These are phyloP conservation scores for Nebria salina DNA, from an alignment of 2,888 invertebrate species.

Conservation along the genomic window DNA sequence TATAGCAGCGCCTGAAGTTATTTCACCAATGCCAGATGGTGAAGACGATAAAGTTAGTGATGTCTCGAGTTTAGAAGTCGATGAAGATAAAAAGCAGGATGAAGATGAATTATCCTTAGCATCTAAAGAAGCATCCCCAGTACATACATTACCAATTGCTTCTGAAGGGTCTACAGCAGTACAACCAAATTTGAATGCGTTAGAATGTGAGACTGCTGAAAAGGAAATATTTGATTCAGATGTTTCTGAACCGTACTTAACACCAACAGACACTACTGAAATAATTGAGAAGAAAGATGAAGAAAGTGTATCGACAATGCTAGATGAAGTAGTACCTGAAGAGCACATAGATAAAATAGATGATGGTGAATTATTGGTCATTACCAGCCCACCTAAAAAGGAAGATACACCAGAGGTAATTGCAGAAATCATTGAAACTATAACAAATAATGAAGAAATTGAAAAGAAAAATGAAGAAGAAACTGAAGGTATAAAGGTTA, in stretches of 20 bases:
- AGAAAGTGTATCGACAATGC: conserved; percentile 45
- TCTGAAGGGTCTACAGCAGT: conserved; percentile 29
- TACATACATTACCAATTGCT: conserved; percentile 48
- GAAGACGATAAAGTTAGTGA: conserved; percentile 57
- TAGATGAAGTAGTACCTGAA: conserved; percentile 34
- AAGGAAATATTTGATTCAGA: conserved; percentile 74
- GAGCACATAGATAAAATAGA: conserved; percentile 33
- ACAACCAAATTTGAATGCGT: conserved; percentile 63
- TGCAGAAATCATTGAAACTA: conserved; percentile 49
- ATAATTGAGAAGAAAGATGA: conserved; percentile 56
- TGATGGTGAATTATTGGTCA: conserved; percentile 31
- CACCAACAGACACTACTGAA: conserved; percentile 71
- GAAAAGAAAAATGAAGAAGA: conserved; percentile 62
- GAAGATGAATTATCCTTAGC: conserved; percentile 45
- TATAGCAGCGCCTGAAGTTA: conserved; percentile 18
- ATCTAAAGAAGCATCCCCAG: conserved; percentile 48
- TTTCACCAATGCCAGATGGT: conserved; percentile 58
- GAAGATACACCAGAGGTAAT: conserved; percentile 35
- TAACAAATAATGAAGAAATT: conserved; percentile 48
- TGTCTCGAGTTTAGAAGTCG: conserved; percentile 60
- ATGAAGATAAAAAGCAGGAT: conserved; percentile 54
- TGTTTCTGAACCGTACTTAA: conserved; percentile 74
- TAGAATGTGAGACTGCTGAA: conserved; percentile 62
- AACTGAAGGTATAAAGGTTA: conserved; percentile 58
- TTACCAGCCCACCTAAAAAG: conserved; percentile 12